phyloP scores from a whole-genome alignment of 2,888 invertebrate genomes.

The Pterobdella sp. region DNA sequence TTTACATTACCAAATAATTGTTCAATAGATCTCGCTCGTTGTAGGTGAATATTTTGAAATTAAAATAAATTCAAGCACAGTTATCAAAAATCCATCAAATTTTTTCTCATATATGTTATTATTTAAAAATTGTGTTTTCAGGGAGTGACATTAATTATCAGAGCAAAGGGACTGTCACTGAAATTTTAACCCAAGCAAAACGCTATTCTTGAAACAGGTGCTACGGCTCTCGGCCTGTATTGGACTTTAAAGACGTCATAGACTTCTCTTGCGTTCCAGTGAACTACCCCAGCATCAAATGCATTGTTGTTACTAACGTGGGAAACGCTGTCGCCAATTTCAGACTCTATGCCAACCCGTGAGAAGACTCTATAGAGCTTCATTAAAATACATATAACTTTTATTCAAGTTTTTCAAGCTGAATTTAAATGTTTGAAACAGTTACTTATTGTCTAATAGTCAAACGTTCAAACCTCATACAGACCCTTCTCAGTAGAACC shows the following conservation, averaged over 20 bases:
- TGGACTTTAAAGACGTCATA: slow-evolving; percentile 60
- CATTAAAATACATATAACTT: background rate
- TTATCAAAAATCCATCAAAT: no score
- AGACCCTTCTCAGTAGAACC: slow-evolving; percentile 8
- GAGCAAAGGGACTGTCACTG: background rate
- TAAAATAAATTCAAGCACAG: no score
- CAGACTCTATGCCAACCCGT: slow-evolving; percentile 53
- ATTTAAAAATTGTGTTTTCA: no score
- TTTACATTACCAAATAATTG: no score
- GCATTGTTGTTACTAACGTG: slow-evolving; percentile 57
- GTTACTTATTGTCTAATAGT: background rate
- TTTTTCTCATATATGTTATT: no score
- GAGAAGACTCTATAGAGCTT: slow-evolving; percentile 35
- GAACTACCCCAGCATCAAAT: slow-evolving; percentile 54
- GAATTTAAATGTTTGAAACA: background rate
- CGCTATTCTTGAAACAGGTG: background rate
- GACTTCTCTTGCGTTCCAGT: slow-evolving; percentile 56
- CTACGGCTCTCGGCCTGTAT: slow-evolving; percentile 55
- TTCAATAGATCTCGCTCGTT: no score
- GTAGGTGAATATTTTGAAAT: no score
- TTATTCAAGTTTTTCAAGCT: background rate
- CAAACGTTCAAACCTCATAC: background rate
- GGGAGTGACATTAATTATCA: no score
- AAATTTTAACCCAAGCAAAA: background rate
- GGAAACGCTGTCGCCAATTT: slow-evolving; percentile 56